Evolutionary conservation across 2,888 invertebrate genomes (phyloP).

Genomic region (Plusia festucae): DNA sequence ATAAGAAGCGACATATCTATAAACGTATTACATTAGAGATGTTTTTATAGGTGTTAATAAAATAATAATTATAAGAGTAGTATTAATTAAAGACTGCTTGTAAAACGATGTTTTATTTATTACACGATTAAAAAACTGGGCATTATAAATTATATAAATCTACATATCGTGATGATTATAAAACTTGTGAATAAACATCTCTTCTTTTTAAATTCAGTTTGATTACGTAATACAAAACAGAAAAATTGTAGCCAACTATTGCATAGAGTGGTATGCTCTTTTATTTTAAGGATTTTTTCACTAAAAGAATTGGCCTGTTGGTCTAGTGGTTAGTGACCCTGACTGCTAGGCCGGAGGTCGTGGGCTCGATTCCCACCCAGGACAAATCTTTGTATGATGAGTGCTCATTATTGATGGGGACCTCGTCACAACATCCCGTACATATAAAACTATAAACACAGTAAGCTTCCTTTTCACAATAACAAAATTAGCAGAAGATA

Average conservation of each 20-base stretch:
- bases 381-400: too few species aligned
- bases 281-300: too few species aligned
- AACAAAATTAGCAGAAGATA: neutral
- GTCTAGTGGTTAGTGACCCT: too few species aligned
- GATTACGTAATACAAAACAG: neutral
- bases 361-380: too few species aligned
- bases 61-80: constrained; percentile 29
- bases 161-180: neutral
- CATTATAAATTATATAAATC: neutral
- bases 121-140: too few species aligned
- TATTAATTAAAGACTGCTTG: constrained; percentile 54
- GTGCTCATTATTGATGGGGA: constrained; percentile 72
- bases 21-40: constrained; percentile 13
- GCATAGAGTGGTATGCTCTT: too few species aligned
- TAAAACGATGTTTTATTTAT: constrained; percentile 11
- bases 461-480: neutral
- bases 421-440: constrained; percentile 61
- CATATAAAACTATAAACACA: constrained; percentile 27
- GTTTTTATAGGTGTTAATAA: constrained; percentile 26
- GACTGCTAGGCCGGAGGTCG: too few species aligned
- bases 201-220: too few species aligned
- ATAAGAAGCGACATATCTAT: neutral
- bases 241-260: neutral
- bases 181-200: too few species aligned
- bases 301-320: too few species aligned